phyloP scores from a whole-genome alignment of 2,888 invertebrate genomes.

The Calliscelio sp. region DNA sequence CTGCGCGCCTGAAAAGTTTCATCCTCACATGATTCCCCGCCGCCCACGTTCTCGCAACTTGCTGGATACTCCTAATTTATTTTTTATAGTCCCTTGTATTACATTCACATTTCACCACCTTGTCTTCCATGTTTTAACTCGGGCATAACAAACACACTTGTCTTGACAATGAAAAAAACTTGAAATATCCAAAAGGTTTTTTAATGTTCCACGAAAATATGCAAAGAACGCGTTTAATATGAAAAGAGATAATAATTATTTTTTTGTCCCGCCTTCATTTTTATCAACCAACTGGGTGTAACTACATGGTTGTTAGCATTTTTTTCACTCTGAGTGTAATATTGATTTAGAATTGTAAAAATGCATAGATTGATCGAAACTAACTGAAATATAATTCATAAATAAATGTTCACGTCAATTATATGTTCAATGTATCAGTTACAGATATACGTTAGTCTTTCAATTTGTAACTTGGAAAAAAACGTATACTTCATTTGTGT shows the following conservation, averaged over 20 bases:
- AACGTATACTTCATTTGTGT: constrained; percentile 6
- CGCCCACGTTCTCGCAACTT: constrained; percentile 64
- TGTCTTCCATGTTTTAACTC: constrained; percentile 65
- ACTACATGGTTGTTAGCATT: no score
- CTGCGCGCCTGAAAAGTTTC: constrained; percentile 77
- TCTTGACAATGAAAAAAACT: constrained; percentile 64
- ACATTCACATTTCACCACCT: constrained; percentile 72
- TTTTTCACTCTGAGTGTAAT: no score
- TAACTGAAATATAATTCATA: neutral
- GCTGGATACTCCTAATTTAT: constrained; percentile 78
- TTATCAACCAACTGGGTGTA: no score
- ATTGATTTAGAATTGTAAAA: no score
- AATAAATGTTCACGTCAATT: neutral
- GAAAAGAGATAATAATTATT: constrained; percentile 49
- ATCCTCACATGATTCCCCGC: constrained; percentile 60
- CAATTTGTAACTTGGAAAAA: no score
- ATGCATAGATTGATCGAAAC: constrained; percentile 6
- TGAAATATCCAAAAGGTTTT: constrained; percentile 46
- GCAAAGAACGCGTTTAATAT: constrained; percentile 45
- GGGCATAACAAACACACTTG: constrained; percentile 65
- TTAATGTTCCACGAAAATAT: constrained; percentile 33
- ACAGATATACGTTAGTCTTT: constrained; percentile 6
- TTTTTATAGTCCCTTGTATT: constrained; percentile 77
- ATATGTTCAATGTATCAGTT: constrained; percentile 13
- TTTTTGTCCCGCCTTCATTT: constrained; percentile 43